Evolutionary conservation across 2,888 invertebrate genomes (phyloP).

Genomic region (Dryococelus australis): DNA sequence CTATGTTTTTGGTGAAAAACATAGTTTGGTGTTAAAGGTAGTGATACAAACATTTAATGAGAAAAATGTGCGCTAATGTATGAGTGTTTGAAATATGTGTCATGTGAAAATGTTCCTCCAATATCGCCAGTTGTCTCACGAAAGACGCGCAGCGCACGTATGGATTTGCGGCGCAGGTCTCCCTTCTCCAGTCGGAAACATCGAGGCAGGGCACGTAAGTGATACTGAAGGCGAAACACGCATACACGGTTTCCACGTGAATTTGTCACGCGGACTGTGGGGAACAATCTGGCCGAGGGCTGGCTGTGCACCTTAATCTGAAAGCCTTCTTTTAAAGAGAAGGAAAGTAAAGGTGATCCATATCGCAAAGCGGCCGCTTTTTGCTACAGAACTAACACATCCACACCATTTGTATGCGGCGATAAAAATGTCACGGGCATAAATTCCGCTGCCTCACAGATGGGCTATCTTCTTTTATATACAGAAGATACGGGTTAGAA

Average conservation of each 20-base stretch:
- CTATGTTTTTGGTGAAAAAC: too few relatives aligned
- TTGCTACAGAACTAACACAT: slow-evolving; percentile 33
- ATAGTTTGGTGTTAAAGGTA: too few relatives aligned
- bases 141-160: background rate
- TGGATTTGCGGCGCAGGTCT: background rate
- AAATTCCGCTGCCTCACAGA: slow-evolving; percentile 33
- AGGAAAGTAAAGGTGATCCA: background rate
- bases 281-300: slow-evolving; percentile 3
- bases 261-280: background rate
- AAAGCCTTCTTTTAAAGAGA: background rate
- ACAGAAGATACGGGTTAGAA: background rate
- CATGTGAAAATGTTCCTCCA: too few relatives aligned
- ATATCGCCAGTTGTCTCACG: too few relatives aligned
- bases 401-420: slow-evolving; percentile 39
- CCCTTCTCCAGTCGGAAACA: background rate
- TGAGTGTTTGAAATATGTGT: too few relatives aligned
- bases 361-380: slow-evolving; percentile 16
- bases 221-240: slow-evolving; percentile 11
- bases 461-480: background rate
- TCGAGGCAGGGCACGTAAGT: background rate
- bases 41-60: too few relatives aligned
- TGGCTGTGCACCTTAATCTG: background rate
- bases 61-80: too few relatives aligned
- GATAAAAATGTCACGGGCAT: slow-evolving; percentile 40
- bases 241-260: background rate